These are phyloP conservation scores for Coelinius sp. DNA, from an alignment of 2,888 invertebrate genomes.

Conservation along the genomic window DNA sequence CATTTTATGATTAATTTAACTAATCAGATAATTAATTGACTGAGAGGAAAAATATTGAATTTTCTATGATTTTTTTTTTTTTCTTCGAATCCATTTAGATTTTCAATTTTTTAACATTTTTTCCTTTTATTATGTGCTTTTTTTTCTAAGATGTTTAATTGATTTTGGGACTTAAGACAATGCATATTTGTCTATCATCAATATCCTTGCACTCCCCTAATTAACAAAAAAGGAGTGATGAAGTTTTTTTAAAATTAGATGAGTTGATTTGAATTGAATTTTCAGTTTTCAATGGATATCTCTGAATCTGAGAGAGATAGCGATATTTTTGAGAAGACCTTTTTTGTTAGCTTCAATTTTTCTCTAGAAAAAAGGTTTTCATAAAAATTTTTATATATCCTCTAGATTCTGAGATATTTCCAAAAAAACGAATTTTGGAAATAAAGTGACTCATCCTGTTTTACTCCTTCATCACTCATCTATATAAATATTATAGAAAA, in stretches of 20 bases:
- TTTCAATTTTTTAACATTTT: background rate
- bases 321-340: background rate
- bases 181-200: background rate
- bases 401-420: background rate
- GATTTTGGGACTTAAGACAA: background rate
- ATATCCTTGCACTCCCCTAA: background rate
- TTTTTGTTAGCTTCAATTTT: background rate
- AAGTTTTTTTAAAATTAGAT: background rate
- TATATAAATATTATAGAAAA: background rate
- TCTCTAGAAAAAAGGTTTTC: background rate
- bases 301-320: background rate
- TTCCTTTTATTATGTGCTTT: constrained; percentile 1
- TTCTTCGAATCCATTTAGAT: background rate
- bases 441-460: no score
- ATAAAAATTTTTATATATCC: background rate
- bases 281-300: background rate
- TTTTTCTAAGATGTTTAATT: background rate
- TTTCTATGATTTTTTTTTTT: background rate
- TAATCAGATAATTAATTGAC: background rate
- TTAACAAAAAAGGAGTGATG: background rate
- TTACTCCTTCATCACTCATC: background rate
- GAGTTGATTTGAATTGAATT: background rate
- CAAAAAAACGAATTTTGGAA: background rate
- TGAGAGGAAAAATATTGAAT: background rate
- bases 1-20: background rate